Evolutionary conservation across 2,888 invertebrate species (phyloP), one percentile per base, ranked within the genome.

Genomic region (Erebia epiphron): DNA sequence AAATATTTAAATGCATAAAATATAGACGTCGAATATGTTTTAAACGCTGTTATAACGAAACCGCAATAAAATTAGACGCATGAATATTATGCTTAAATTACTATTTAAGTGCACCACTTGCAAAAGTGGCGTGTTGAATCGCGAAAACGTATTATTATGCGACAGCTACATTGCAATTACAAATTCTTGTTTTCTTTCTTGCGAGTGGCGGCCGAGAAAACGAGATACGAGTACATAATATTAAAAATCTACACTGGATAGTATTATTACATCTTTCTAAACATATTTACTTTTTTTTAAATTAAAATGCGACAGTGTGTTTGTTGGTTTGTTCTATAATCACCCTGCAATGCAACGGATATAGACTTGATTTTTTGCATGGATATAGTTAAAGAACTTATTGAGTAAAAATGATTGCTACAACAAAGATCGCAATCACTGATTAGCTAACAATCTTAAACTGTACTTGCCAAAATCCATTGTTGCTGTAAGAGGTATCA

Each of bases 151-250:
- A 43, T 65, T 13, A 65, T 65, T 56, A 65, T 56, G 65, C 65
- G 54, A 56, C 56, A 65, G 41, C 41, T 56, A 65, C 18, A 43
- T 41, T 41, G 63, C 26, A 56, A 54, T 54, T 56, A 65, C 50
- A 56, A 65, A 13, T 65, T 54, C 65, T 65, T 43, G 65, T 65
- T 65, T 63, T 65, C 65, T 65, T 65, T 52, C 65, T 26, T 43
- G 26, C 43, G 2, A 56, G 35, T 14, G 14, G 21, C 46, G 13
- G 21, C 61, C 46, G 61, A 61, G 61, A 61, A 61, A 61, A 61
- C 61, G 46, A 18, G 18, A 61, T 43, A 60, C n/a, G 43, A 26
- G 26, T 26, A 26, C 26, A 26, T 61, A 18, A 1, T 16, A 26
- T 7, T 61, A 18, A 35, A 35, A 35, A 35, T 35, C 5, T 35